Evolutionary conservation across 2,797 vertebrate species (phyloP).

Genomic region (Rhodeus uyekii): DNA sequence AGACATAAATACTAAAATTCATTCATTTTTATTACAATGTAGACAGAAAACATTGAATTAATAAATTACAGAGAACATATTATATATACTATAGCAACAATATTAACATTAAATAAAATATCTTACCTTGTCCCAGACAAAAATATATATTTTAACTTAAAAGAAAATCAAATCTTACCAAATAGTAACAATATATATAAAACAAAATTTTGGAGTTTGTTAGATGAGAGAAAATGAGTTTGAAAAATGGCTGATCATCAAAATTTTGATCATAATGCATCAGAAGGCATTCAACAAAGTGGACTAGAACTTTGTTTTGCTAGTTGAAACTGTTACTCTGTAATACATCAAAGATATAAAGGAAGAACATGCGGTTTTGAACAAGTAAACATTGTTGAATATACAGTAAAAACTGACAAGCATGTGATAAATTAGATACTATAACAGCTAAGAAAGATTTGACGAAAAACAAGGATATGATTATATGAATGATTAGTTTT

Average conservation of each 20-base stretch:
- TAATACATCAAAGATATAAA: neutral
- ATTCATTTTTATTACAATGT: conserved; percentile 17
- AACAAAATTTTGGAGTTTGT: neutral
- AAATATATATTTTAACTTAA: neutral
- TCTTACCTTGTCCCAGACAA: neutral
- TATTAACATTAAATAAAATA: conserved; percentile 40
- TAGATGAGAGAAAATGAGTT: neutral
- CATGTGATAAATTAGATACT: conserved; percentile 9
- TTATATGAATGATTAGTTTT: neutral
- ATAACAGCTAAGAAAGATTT: neutral
- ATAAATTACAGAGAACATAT: conserved; percentile 19
- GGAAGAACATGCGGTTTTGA: neutral
- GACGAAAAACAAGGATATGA: neutral
- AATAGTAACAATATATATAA: neutral
- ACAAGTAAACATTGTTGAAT: neutral
- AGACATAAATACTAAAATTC: conserved; percentile 11
- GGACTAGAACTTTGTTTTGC: neutral
- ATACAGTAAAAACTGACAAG: neutral
- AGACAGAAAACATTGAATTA: conserved; percentile 13
- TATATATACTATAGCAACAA: conserved; percentile 32
- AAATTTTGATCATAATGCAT: conserved; percentile 37
- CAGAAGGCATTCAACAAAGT: neutral
- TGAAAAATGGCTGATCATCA: neutral
- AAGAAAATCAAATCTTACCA: neutral
- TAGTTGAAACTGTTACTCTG: neutral